Percentiles rank a stretch among this genome's conserved stretches.
phyloP scores from a whole-genome alignment of 2,797 vertebrate species.

The Ambastaia sidthimunki region DNA sequence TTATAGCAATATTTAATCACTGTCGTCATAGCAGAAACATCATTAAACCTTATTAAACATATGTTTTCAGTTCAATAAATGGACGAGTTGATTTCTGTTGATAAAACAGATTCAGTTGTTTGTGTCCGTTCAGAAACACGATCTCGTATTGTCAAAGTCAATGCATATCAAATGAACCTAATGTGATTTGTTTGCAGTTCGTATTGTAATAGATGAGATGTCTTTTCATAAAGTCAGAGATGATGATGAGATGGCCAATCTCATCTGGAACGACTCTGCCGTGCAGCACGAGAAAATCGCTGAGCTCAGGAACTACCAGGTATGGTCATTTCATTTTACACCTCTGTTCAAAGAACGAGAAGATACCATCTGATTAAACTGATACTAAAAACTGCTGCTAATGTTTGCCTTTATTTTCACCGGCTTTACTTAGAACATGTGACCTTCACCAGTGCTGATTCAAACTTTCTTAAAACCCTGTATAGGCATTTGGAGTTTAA shows the following conservation, averaged over 20 bases:
- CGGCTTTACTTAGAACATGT: constrained; percentile 17
- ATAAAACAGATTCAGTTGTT: constrained; percentile 8
- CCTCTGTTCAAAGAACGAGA: constrained; percentile 19
- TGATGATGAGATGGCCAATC: constrained; percentile 95
- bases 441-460: not conserved
- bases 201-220: constrained; percentile 89
- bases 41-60: constrained; percentile 1
- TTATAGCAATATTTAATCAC: not conserved
- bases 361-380: not conserved
- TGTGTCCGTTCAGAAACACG: not conserved
- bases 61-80: constrained; percentile 7
- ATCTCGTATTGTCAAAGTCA: constrained; percentile 2
- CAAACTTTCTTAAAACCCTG: not conserved
- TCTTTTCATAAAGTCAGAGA: constrained; percentile 90
- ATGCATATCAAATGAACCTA: constrained; percentile 38
- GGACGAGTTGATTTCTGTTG: not conserved
- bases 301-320: constrained; percentile 98
- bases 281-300: constrained; percentile 98
- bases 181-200: constrained; percentile 78
- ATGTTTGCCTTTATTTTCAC: not conserved
- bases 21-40: constrained; percentile 2
- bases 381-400: not conserved
- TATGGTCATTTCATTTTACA: constrained; percentile 57
- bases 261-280: constrained; percentile 96
- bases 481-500: not conserved